Percentiles rank a stretch among this genome's conserved stretches.
Conservation (phyloP, 2,888 invertebrate species). For the Chrysina gloriosa region DNA sequence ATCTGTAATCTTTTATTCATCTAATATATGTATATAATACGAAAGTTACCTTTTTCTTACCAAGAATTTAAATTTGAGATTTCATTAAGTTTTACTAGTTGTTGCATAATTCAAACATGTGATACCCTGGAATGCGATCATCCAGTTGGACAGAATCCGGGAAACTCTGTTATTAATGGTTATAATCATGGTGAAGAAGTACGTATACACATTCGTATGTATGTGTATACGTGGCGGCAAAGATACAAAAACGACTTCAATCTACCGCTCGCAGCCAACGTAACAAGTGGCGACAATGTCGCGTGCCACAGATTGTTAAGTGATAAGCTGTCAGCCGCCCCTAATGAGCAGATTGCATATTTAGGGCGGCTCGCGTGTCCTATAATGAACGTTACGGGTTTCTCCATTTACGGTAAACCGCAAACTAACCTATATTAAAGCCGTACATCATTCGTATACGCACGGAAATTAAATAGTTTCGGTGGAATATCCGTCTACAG, state of each 20-base stretch:
- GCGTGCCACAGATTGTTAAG: constrained; percentile 41
- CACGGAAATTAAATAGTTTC: constrained; percentile 38
- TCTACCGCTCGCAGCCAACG: constrained; percentile 30
- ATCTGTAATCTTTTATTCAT: too few relatives aligned
- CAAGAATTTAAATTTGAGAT: not conserved
- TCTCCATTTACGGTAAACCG: constrained; percentile 39
- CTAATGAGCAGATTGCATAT: constrained; percentile 45
- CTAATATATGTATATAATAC: too few relatives aligned
- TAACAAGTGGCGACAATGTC: constrained; percentile 38
- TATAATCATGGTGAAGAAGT: not conserved
- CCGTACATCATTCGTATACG: constrained; percentile 36
- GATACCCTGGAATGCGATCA: not conserved
- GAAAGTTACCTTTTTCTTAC: not conserved
- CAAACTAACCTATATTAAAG: constrained; percentile 42
- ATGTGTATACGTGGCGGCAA: not conserved
- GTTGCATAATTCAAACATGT: not conserved
- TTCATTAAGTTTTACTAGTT: not conserved
- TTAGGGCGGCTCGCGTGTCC: constrained; percentile 42
- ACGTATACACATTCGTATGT: not conserved
- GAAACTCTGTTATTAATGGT: constrained; percentile 20
- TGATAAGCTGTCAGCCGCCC: constrained; percentile 43
- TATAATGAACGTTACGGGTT: constrained; percentile 36
- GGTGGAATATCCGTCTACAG: constrained; percentile 8
- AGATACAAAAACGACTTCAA: constrained; percentile 18
- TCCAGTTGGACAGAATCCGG: constrained; percentile 19